These are phyloP conservation scores for Drosophila orena DNA, from an alignment of 1,140 invertebrate species.

Conservation along the genomic window DNA sequence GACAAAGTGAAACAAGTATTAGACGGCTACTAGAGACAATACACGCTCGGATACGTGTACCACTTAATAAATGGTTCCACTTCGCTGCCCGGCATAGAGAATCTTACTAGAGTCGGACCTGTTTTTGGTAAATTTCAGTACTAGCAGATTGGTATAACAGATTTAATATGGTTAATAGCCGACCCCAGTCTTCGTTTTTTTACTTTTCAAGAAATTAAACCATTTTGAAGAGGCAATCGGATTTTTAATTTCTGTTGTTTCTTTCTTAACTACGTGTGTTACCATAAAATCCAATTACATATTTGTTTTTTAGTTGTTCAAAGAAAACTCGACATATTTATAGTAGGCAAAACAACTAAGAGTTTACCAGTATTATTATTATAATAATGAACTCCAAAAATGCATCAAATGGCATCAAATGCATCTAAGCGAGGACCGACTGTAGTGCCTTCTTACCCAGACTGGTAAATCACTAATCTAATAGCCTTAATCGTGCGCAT, in stretches of 20 bases:
- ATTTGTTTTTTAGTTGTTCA: too few relatives aligned
- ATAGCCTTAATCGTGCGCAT: conserved; percentile 34
- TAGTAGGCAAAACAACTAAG: too few relatives aligned
- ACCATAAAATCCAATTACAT: too few relatives aligned
- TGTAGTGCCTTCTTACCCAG: not conserved
- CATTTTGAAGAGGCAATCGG: too few relatives aligned
- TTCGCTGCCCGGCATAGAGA: conserved; percentile 21
- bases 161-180: too few relatives aligned
- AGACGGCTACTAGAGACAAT: conserved; percentile 40
- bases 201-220: too few relatives aligned
- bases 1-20: conserved; percentile 34
- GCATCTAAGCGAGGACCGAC: not conserved
- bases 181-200: too few relatives aligned
- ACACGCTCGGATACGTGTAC: conserved; percentile 25
- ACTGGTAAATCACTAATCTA: conserved; percentile 25
- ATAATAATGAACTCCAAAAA: not conserved
- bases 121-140: not conserved
- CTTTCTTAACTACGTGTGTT: too few relatives aligned
- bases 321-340: too few relatives aligned
- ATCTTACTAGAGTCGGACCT: conserved; percentile 4
- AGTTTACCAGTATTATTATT: too few relatives aligned
- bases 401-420: not conserved
- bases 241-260: too few relatives aligned
- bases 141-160: not conserved
- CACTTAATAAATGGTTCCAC: conserved; percentile 42